Evolutionary conservation across 2,113 vertebrate genomes (phyloP).

Genomic region (Phalacrocorax aristotelis): DNA sequence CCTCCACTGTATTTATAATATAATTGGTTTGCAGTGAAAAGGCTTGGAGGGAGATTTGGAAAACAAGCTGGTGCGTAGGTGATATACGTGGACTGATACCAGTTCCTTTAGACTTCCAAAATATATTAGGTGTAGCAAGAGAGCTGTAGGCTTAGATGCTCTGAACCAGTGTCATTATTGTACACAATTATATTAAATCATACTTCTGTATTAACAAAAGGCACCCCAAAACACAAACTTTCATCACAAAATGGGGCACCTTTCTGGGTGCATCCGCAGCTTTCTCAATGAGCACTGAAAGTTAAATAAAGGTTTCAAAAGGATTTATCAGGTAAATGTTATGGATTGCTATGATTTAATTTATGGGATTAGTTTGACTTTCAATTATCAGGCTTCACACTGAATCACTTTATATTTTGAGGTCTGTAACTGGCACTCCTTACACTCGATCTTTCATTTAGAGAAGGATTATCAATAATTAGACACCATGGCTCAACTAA

Average conservation of each 20-base stretch:
- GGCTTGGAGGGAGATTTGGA: background rate
- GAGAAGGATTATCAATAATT: slow-evolving; percentile 85
- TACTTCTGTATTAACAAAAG: background rate
- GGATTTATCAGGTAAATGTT: slow-evolving; percentile 81
- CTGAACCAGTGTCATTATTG: background rate
- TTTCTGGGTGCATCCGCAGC: background rate
- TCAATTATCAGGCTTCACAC: slow-evolving; percentile 80
- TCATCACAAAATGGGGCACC: background rate
- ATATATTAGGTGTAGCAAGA: background rate
- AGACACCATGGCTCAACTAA: slow-evolving; percentile 78
- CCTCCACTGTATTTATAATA: background rate
- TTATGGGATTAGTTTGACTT: slow-evolving; percentile 84
- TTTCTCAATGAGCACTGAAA: slow-evolving; percentile 46
- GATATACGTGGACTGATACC: accelerated
- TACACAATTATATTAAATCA: background rate
- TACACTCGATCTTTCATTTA: slow-evolving; percentile 82
- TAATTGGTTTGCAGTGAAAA: background rate
- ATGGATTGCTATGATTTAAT: slow-evolving; percentile 83
- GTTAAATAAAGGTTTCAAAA: slow-evolving; percentile 77
- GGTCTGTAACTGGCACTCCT: slow-evolving; percentile 74
- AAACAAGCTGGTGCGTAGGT: background rate
- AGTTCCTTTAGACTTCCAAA: background rate
- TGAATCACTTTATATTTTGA: slow-evolving; percentile 80
- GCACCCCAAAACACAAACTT: background rate
- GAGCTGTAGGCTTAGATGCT: background rate